Conservation (phyloP, 35 echinoderm and acorn worm species). For the Ophiothrix spiculata region DNA sequence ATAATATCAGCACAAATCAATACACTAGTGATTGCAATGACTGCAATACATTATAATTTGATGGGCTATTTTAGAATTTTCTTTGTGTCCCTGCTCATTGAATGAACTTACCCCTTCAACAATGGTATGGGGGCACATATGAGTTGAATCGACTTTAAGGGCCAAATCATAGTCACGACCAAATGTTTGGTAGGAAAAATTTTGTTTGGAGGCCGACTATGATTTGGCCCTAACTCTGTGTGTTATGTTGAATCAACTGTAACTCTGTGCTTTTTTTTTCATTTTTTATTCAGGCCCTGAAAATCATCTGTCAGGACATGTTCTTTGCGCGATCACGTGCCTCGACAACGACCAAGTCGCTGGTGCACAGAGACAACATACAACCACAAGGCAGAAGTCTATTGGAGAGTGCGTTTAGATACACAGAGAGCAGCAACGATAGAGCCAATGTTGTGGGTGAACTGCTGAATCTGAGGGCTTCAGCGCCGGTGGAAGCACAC, state of each 20-base stretch:
- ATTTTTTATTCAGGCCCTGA: constrained; percentile 58
- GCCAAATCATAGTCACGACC: not conserved
- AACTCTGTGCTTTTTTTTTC: not conserved
- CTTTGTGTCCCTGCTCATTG: too few relatives aligned
- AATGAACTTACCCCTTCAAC: too few relatives aligned
- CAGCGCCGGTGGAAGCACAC: constrained; percentile 66
- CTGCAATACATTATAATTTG: too few relatives aligned
- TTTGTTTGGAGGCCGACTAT: too few relatives aligned
- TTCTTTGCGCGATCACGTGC: constrained; percentile 84
- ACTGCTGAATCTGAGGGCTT: constrained; percentile 63
- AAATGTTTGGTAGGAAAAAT: too few relatives aligned
- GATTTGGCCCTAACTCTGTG: too few relatives aligned
- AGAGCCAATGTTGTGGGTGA: constrained; percentile 84
- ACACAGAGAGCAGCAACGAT: constrained; percentile 53
- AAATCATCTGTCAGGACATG: constrained; percentile 94
- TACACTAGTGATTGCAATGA: not conserved
- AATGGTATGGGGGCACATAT: too few relatives aligned
- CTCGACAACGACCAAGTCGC: constrained; percentile 32
- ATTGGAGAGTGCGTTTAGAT: constrained; percentile 66
- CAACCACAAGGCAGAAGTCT: constrained; percentile 54
- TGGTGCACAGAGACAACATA: constrained; percentile 26
- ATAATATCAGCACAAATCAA: not conserved
- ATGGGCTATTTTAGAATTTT: too few relatives aligned
- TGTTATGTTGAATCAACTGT: not conserved
- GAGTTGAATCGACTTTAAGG: not conserved